Evolutionary conservation across 1,140 invertebrate genomes (phyloP).

Genomic region (Platyscapa corneri): DNA sequence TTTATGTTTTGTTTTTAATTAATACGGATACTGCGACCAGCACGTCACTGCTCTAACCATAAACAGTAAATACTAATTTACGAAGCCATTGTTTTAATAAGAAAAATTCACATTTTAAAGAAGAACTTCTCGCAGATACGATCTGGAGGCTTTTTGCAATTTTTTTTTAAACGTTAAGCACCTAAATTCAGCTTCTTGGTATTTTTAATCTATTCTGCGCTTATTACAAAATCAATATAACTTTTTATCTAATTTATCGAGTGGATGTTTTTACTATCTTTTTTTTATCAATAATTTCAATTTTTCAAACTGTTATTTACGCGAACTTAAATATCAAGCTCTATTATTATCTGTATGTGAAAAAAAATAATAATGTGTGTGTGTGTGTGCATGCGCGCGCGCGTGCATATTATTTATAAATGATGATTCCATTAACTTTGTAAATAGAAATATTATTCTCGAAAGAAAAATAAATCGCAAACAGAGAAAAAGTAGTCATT

Average conservation of each 20-base stretch:
- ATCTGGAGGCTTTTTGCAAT: too few relatives aligned
- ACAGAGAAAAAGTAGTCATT: background rate
- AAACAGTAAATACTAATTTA: too few relatives aligned
- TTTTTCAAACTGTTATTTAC: background rate
- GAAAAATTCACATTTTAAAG: background rate
- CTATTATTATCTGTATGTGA: background rate
- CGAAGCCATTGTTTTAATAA: too few relatives aligned
- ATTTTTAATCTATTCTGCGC: background rate
- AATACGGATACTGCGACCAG: background rate
- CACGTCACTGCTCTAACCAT: background rate
- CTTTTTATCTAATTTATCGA: background rate
- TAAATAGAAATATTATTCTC: constrained; percentile 23
- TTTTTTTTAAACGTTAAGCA: too few relatives aligned
- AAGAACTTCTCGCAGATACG: background rate
- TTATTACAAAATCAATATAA: too few relatives aligned
- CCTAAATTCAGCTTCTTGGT: too few relatives aligned
- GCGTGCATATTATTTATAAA: too few relatives aligned
- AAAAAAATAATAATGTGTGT: constrained; percentile 3
- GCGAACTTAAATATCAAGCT: background rate
- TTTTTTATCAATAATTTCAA: background rate
- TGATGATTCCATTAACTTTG: background rate
- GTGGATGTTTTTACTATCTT: background rate
- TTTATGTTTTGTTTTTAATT: background rate
- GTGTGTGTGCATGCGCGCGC: too few relatives aligned
- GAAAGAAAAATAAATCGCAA: background rate